Base-by-base conservation (phyloP, 2,113 vertebrate species). In the Boulengeromyrus knoepffleri region DNA sequence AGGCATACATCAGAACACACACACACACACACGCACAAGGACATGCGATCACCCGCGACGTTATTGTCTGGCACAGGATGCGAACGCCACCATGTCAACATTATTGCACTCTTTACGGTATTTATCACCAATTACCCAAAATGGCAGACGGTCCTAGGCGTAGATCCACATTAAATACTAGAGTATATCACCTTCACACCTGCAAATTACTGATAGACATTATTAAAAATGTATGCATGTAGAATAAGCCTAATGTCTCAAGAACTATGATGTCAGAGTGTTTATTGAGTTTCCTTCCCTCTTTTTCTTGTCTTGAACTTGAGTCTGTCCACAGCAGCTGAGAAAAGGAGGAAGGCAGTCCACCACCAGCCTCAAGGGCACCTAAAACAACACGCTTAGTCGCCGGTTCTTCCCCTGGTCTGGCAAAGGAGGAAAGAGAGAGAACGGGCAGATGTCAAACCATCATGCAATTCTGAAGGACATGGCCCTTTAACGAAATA, bases 331-430 rank as follows among this genome's bases (percentile, higher is more conserved):
- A 80, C 74, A 45, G 42, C 83, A 47, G 39, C 83, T 47, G 39
- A 24, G 42, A 85, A 24, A 46, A 85, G 39, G 45, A 85, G 45
- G 83, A 47, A n/a, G 83, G 19, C 45, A n/a, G 83, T 1, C 42
- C 39, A 47, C 83, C 83, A 47, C 24, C 1, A 47, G 42, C 39
- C 83, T 24, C 19, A 47, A 1, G 19, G 83, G 83, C 49, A 17
- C 85, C n/a, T 50, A 94, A 94, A 95, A 96, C 93, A 94, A 92
- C 93, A 96, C 93, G 93, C 95, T 95, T 92, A 95, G 95, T 92
- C 94, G 93, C 92, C 95, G 94, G 92, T 90, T 94, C 94, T 94
- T 95, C 93, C 95, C 95, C 92, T 95, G 94, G 92, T 92, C 95
- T 95, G 93, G 92, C 56, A 92, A 88, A 91, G 19, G 90, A n/a